A percentile compares a stretch with the other conserved stretches of the same genome.
Evolutionary conservation across 2,888 invertebrate species (phyloP).

Genomic region (Phaedon cochleariae): DNA sequence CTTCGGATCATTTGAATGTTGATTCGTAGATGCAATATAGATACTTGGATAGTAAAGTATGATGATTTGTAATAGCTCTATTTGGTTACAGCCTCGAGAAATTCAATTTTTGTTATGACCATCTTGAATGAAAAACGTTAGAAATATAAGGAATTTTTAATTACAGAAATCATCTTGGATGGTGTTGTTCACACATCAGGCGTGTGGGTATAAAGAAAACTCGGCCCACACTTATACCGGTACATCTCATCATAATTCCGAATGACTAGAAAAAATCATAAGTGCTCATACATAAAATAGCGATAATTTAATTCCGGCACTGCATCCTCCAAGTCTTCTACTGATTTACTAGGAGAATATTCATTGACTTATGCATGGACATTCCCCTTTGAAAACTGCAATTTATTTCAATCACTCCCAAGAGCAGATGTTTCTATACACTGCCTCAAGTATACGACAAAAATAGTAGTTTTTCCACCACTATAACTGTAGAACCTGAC

Average conservation of each 20-base stretch:
- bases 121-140: background rate
- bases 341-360: background rate
- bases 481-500: too few species aligned
- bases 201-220: background rate
- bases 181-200: background rate
- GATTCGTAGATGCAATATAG: background rate
- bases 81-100: slow-evolving; percentile 24
- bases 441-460: too few species aligned
- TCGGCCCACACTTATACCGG: background rate
- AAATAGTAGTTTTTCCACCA: too few species aligned
- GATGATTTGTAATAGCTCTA: slow-evolving; percentile 23
- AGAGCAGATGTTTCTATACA: too few species aligned
- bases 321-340: background rate
- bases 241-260: background rate
- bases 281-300: background rate
- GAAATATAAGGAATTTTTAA: background rate
- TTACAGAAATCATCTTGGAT: background rate
- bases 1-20: background rate
- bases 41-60: background rate
- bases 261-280: background rate
- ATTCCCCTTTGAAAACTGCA: background rate
- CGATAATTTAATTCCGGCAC: background rate
- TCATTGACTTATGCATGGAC: background rate
- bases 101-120: slow-evolving; percentile 15
- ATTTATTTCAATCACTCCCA: too few species aligned